Conservation (phyloP, 2,888 invertebrate species). For the Callinectes sapidus region DNA sequence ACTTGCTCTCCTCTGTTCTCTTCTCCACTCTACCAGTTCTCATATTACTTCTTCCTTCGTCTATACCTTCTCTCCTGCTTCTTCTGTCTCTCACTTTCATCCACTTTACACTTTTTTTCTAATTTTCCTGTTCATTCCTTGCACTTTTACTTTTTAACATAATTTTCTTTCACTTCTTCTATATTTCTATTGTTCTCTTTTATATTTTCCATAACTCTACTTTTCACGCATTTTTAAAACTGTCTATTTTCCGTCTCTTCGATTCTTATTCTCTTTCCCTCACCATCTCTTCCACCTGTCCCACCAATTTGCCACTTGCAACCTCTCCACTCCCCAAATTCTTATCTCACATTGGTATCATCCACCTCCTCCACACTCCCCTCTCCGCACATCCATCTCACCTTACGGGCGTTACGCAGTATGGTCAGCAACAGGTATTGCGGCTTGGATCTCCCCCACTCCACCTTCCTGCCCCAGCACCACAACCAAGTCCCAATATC, state of each 20-base stretch:
- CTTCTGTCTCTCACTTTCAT: neutral
- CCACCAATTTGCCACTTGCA: neutral
- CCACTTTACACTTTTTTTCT: neutral
- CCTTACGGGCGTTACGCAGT: neutral
- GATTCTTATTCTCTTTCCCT: neutral
- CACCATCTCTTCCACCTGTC: neutral
- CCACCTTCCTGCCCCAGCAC: neutral
- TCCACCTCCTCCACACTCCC: neutral
- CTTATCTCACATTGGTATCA: neutral
- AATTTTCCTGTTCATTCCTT: neutral
- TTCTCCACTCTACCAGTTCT: neutral
- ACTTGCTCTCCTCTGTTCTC: neutral
- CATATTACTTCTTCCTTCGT: conserved; percentile 14
- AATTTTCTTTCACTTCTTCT: no score
- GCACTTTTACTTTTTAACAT: neutral
- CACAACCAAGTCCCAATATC: no score
- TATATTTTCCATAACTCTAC: no score
- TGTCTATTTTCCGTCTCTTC: neutral
- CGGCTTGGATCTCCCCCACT: neutral
- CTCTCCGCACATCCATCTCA: neutral
- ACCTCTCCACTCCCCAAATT: neutral
- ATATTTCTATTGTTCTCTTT: no score
- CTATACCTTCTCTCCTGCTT: neutral
- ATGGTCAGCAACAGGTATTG: neutral
- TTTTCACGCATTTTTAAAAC: no score